Conservation (phyloP, 2,888 invertebrate genomes). For the Synanthedon tipuliformis region DNA sequence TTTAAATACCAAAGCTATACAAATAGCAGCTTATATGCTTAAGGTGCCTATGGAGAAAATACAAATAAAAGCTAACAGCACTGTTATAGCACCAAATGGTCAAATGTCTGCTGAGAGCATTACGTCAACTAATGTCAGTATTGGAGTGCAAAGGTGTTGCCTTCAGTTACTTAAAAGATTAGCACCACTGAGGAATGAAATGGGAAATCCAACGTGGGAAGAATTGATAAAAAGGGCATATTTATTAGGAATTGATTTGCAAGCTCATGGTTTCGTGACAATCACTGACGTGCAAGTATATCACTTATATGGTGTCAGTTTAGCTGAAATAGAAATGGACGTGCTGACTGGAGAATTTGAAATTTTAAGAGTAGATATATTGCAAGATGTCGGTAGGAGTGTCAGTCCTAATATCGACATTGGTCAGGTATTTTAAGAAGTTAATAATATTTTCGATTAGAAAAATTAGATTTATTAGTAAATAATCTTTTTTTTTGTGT, state of each 20-base stretch:
- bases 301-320: slow-evolving; percentile 69
- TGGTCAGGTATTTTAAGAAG: background rate
- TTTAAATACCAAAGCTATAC: slow-evolving; percentile 79
- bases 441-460: background rate
- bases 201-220: slow-evolving; percentile 66
- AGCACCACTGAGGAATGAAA: slow-evolving; percentile 49
- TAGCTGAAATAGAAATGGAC: slow-evolving; percentile 79
- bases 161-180: slow-evolving; percentile 25
- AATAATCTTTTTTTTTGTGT: background rate
- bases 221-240: slow-evolving; percentile 65
- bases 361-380: slow-evolving; percentile 73
- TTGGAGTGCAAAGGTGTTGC: slow-evolving; percentile 21
- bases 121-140: slow-evolving; percentile 68
- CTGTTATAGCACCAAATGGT: slow-evolving; percentile 65
- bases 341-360: slow-evolving; percentile 80
- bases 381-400: slow-evolving; percentile 42
- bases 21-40: slow-evolving; percentile 76
- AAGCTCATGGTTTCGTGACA: slow-evolving; percentile 61
- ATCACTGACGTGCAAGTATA: slow-evolving; percentile 53
- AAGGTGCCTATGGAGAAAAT: slow-evolving; percentile 73
- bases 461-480: background rate
- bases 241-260: slow-evolving; percentile 60
- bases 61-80: slow-evolving; percentile 69
- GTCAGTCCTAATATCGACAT: slow-evolving; percentile 17
- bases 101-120: slow-evolving; percentile 16